These are phyloP conservation scores for Sebastes taczanowskii DNA, from an alignment of 2,797 vertebrate species.

Conservation along the genomic window DNA sequence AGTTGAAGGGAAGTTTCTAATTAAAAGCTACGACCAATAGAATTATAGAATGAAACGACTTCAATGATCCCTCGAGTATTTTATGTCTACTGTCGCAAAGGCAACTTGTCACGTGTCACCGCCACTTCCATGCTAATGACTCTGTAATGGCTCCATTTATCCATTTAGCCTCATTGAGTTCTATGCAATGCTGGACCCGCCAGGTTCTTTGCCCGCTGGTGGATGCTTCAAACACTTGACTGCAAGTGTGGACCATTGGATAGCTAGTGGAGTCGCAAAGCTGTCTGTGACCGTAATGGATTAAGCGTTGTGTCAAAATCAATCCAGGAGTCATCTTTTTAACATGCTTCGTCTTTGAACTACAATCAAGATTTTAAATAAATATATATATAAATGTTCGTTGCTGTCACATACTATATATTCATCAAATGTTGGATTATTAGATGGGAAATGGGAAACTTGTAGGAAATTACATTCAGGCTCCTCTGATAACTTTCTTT, in stretches of 20 bases:
- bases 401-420: not conserved
- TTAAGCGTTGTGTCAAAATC: constrained; percentile 23
- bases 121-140: constrained; percentile 69
- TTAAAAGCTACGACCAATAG: constrained; percentile 43
- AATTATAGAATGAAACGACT: constrained; percentile 50
- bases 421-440: not conserved
- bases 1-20: constrained; percentile 35
- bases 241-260: constrained; percentile 57
- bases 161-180: constrained; percentile 78
- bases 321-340: constrained; percentile 6
- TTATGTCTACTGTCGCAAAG: constrained; percentile 49
- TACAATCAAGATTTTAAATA: not conserved
- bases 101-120: constrained; percentile 65
- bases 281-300: constrained; percentile 16
- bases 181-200: constrained; percentile 47
- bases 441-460: not conserved
- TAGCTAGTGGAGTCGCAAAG: constrained; percentile 51
- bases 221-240: constrained; percentile 62
- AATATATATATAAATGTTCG: not conserved
- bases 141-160: constrained; percentile 76
- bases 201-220: constrained; percentile 54
- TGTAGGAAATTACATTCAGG: not conserved
- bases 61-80: constrained; percentile 56
- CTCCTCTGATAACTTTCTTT: not conserved
- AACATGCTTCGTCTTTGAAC: constrained; percentile 6